Evolutionary conservation across 2,888 invertebrate genomes (phyloP), one percentile per base, ranked within the genome.

Genomic region (Tenthredo notha): DNA sequence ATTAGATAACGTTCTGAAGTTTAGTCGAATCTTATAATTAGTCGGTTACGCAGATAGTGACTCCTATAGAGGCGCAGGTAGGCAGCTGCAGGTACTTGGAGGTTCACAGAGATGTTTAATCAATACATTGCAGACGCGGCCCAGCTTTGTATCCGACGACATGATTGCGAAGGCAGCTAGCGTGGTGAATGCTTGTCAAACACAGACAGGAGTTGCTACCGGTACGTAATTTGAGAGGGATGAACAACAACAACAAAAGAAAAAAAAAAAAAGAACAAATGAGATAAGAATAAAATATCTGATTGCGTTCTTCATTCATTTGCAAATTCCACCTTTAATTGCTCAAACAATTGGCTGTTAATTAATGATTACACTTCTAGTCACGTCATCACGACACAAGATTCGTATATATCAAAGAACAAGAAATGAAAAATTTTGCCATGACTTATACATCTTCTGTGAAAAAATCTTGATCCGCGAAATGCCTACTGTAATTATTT

Each of bases 171-270:
- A 88, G n/a, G 92, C 92, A 47, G 90, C 92, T 47, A 91, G 88
- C 86, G 92, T 92, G 15, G 92, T 92, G 40, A 92, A 92, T 84
- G 92, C 92, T 85, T 92, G 92, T 84, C 92, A 92, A 85, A 92
- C 90, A 65, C 91, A 92, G 86, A 91, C 92, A 87, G 91, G 91
- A 85, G 92, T 92, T 85, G 88, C 91, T 61, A 92, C 92, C 87
- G 91, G 92, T 92, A 91, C 10, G 82, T 70, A 70, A 70, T 18
- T 70, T 7, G 9, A n/a, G n/a, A 25, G 70, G 2, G n/a, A n/a
- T n/a, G 12, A 12, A 7, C n/a, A n/a, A n/a, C n/a, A n/a, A n/a
- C n/a, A n/a, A n/a, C n/a, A 10, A 33, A 33, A 12, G 7, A 10
- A 33, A n/a, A 18, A 65, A 29, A 65, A 25, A 12, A 10, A 2